Evolutionary conservation across 2,113 vertebrate species (phyloP).

Genomic region (Tragelaphus strepsiceros): DNA sequence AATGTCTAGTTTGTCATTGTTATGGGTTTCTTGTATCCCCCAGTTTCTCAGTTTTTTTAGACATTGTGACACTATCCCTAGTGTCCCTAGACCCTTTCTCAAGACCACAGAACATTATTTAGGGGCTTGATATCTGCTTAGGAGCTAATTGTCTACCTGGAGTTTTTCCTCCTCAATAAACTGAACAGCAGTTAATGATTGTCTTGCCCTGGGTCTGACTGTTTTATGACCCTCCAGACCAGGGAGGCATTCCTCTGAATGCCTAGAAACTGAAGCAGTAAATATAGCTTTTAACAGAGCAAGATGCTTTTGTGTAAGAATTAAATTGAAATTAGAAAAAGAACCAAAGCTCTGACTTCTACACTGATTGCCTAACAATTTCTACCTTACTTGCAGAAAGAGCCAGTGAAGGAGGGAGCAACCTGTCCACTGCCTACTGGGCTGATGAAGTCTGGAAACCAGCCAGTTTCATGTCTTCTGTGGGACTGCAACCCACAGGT

Average conservation of each 20-base stretch:
- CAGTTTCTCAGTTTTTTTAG: neutral
- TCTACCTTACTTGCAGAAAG: neutral
- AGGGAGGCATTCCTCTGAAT: neutral
- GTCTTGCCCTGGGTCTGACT: neutral
- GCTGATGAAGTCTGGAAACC: neutral
- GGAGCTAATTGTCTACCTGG: neutral
- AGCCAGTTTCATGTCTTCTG: neutral
- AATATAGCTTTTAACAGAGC: neutral
- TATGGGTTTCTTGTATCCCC: neutral
- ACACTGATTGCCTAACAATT: neutral
- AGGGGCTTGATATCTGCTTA: neutral
- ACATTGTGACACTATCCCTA: neutral
- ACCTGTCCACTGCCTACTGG: neutral
- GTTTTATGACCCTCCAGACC: neutral
- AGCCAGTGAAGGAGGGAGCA: neutral
- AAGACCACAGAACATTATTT: neutral
- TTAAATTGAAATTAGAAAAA: neutral
- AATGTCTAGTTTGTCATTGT: neutral
- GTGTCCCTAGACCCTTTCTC: neutral
- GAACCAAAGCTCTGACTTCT: neutral
- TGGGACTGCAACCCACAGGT: neutral
- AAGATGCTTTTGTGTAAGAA: neutral
- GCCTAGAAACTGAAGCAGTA: neutral
- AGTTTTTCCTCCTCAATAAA: neutral
- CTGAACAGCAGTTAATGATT: neutral